Evolutionary conservation across 2,888 invertebrate species (phyloP).

Genomic region (Drosophila longiperda): DNA sequence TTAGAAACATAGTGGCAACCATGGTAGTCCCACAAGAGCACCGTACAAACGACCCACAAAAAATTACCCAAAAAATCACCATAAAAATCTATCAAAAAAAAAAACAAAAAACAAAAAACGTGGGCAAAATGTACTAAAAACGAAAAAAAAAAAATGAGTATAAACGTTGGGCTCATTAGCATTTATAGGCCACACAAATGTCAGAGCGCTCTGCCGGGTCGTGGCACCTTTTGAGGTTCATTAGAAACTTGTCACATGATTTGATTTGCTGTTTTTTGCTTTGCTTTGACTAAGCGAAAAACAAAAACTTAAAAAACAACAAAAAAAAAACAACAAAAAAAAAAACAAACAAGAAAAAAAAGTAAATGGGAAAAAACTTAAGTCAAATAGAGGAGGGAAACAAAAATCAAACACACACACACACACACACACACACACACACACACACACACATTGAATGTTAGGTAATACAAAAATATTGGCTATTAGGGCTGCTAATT

Average conservation of each 20-base stretch:
- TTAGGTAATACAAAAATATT: conserved; percentile 26
- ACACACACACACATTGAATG: conserved; percentile 9
- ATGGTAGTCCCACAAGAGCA: conserved; percentile 24
- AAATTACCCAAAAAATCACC: conserved; percentile 73
- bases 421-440: conserved; percentile 1
- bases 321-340: conserved; percentile 13
- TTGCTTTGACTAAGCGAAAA: neutral
- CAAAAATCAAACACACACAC: neutral
- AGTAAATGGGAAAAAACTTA: conserved; percentile 28
- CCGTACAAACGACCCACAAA: conserved; percentile 64
- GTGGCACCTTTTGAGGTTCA: conserved; percentile 62
- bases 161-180: conserved; percentile 68
- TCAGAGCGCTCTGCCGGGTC: conserved; percentile 26
- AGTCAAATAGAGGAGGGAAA: conserved; percentile 23
- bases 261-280: conserved; percentile 63
- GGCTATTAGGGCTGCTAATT: conserved; percentile 70
- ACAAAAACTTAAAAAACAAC: neutral
- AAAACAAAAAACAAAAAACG: conserved; percentile 61
- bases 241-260: conserved; percentile 80
- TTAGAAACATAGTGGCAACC: conserved; percentile 6
- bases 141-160: conserved; percentile 17
- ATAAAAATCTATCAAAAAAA: conserved; percentile 73
- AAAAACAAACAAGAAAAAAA: conserved; percentile 13
- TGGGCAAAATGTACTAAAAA: conserved; percentile 25
- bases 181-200: conserved; percentile 77